Conservation (phyloP, 2,113 vertebrate genomes). For the Buteo buteo region DNA sequence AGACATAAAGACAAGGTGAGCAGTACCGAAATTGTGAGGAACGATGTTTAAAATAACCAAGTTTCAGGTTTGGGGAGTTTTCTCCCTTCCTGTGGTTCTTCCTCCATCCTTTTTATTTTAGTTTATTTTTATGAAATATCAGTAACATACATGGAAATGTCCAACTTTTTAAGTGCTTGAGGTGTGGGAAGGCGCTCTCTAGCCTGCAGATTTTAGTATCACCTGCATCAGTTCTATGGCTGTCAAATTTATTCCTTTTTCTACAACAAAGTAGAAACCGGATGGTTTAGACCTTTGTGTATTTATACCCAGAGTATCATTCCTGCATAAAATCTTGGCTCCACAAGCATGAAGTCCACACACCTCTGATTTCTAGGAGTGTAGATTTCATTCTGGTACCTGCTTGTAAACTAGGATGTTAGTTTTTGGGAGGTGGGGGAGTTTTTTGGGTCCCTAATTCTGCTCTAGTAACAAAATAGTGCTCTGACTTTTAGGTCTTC, state of each 20-base stretch:
- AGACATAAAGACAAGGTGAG: not conserved
- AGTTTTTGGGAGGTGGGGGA: no score
- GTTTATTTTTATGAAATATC: not conserved
- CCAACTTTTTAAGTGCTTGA: not conserved
- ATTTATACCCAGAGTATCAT: not conserved
- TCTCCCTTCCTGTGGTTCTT: not conserved
- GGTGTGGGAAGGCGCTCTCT: not conserved
- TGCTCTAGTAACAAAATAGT: not conserved
- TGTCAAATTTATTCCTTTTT: not conserved
- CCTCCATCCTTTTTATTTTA: not conserved
- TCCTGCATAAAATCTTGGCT: not conserved
- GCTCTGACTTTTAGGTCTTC: not conserved
- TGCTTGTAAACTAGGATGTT: not conserved
- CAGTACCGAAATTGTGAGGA: not conserved
- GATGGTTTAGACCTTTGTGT: not conserved
- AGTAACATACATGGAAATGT: not conserved
- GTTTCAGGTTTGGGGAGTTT: not conserved
- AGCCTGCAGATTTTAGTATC: not conserved
- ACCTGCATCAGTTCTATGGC: not conserved
- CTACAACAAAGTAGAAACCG: not conserved
- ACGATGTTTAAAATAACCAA: not conserved
- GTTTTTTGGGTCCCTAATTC: not conserved
- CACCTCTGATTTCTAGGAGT: not conserved
- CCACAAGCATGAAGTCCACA: not conserved
- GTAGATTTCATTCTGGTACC: not conserved